Base-by-base conservation (phyloP, 2,888 invertebrate genomes). In the Mesochorus sp. region DNA sequence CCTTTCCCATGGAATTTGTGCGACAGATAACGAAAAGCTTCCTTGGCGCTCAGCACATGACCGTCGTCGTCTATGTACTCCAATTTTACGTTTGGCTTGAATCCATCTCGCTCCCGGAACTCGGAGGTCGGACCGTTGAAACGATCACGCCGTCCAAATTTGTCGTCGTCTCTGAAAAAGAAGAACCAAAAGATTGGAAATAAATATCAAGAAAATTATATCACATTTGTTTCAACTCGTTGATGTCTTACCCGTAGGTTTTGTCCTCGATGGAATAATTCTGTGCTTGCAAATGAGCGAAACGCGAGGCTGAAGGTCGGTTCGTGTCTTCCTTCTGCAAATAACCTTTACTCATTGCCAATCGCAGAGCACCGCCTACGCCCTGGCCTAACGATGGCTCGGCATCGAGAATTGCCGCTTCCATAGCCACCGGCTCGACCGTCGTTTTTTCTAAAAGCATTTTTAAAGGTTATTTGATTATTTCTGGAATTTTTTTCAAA, bases 1-100 rank as follows among this genome's bases (percentile, higher is more conserved):
- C 98, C 98, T 92, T 99, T 99, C 64, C 99, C 99, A 92, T 99
- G 99, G 93, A 99, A 99, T 92, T 99, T 98, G 91, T 99, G 99
- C 21, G 98, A 98, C 67, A 99, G 93, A 92, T 98, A 97, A 82
- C 97, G 94, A 92, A 99, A 99, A 55, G 99, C 99, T 92, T 99
- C 99, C 92, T 99, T 99, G 71, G 96, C 95, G 86, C 96, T 96
- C 76, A 99, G 94, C 84, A 96, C 94, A 70, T 97, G 95, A 0
- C 99, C 99, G 88, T 97, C 96, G 89, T 99, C 98, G 92, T 99
- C 99, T 81, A 98, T 97, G 91, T 99, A 99, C 90, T 99, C 98
- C 85, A 99, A 92, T 91, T 98, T 98, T 39, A 99, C 96, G 90
- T 96, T 97, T 0, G 99, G 99, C 87, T 97, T 96, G 91, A 98